These are phyloP conservation scores for Neopipo cinnamomea DNA, from an alignment of 2,113 vertebrate species.

Conservation along the genomic window DNA sequence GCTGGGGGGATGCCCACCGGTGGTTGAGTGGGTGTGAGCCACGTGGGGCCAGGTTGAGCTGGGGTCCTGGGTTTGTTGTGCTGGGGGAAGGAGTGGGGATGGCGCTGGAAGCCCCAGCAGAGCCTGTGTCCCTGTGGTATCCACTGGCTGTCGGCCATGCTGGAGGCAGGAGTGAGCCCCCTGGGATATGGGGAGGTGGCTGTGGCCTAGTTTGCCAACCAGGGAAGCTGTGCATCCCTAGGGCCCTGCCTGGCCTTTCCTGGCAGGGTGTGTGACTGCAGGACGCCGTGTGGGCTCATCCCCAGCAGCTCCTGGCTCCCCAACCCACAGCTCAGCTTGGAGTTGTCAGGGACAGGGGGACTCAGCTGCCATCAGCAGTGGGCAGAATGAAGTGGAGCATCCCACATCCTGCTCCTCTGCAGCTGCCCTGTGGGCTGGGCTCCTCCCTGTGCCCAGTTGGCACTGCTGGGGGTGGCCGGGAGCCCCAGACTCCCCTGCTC, in stretches of 20 bases:
- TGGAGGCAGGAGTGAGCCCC: background rate
- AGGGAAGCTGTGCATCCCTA: background rate
- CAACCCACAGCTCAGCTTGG: background rate
- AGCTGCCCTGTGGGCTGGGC: background rate
- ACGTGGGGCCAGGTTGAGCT: background rate
- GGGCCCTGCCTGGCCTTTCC: background rate
- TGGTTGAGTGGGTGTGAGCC: background rate
- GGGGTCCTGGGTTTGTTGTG: background rate
- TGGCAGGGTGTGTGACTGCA: fast-evolving
- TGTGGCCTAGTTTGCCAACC: background rate
- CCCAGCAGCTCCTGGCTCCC: background rate
- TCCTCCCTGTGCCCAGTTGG: background rate
- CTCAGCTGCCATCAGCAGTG: background rate
- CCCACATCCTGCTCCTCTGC: background rate
- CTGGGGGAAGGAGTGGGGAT: background rate
- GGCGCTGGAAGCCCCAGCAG: fast-evolving
- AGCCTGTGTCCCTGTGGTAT: fast-evolving
- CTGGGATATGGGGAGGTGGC: background rate
- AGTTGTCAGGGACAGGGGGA: background rate
- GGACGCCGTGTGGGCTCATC: fast-evolving
- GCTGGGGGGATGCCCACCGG: fast-evolving
- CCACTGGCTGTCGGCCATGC: background rate
- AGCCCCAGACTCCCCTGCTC: background rate
- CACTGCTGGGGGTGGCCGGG: background rate
- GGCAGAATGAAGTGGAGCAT: background rate